Conservation (phyloP, 1,140 invertebrate genomes). For the Stegodyphus mimosarum region DNA sequence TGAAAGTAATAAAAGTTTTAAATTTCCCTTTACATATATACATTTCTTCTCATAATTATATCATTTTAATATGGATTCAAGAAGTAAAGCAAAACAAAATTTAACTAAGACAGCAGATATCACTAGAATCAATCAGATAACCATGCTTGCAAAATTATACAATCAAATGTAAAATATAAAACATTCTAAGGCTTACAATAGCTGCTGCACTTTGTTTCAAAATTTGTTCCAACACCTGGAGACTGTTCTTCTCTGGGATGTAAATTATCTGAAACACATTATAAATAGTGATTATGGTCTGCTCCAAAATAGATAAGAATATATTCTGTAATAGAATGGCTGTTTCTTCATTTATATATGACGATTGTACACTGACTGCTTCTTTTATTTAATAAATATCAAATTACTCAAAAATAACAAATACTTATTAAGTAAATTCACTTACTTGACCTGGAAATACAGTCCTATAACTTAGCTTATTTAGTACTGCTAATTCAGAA, state of each 20-base stretch:
- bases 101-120: no score
- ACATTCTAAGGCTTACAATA: constrained; percentile 8
- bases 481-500: constrained; percentile 94
- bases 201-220: constrained; percentile 36
- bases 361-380: background rate
- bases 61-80: no score
- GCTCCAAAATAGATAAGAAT: background rate
- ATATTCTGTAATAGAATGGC: background rate
- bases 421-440: background rate
- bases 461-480: constrained; percentile 85
- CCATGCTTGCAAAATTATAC: no score
- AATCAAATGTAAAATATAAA: no score
- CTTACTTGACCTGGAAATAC: constrained; percentile 92
- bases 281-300: constrained; percentile 64
- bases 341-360: background rate
- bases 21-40: no score
- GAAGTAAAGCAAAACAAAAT: no score
- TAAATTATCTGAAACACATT: constrained; percentile 67
- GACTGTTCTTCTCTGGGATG: constrained; percentile 71
- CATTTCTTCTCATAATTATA: no score
- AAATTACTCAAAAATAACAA: background rate
- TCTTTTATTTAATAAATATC: background rate
- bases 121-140: no score
- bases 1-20: no score
- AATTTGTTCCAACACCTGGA: constrained; percentile 69